Evolutionary conservation across 2,113 vertebrate species (phyloP).

Genomic region (Odontophorus gujanensis): DNA sequence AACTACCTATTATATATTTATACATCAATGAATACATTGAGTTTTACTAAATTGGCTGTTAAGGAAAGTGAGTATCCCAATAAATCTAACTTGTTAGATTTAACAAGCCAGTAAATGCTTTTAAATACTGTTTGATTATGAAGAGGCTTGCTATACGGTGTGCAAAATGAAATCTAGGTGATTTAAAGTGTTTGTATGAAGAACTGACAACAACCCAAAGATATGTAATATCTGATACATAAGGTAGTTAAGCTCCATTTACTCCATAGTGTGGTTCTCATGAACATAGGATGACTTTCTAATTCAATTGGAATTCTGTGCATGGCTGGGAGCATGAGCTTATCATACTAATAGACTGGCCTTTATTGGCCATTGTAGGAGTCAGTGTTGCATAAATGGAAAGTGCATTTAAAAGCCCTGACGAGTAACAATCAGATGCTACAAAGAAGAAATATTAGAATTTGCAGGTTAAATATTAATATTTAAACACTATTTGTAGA

Average conservation of each 20-base stretch:
- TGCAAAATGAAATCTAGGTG: not conserved
- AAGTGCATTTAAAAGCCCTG: not conserved
- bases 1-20: conserved; percentile 16
- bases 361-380: conserved; percentile 36
- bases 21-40: conserved; percentile 47
- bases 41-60: conserved; percentile 58
- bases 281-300: conserved; percentile 15
- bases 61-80: conserved; percentile 56
- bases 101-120: conserved; percentile 63
- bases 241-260: not conserved
- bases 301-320: conserved; percentile 27
- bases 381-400: not conserved
- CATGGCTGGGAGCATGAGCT: conserved; percentile 19
- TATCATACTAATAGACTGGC: not conserved
- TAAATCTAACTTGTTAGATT: conserved; percentile 68
- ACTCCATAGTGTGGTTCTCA: not conserved
- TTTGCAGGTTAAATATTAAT: not conserved
- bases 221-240: not conserved
- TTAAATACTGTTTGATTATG: conserved; percentile 59
- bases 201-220: conserved; percentile 16
- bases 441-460: not conserved
- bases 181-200: conserved; percentile 19
- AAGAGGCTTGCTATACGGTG: conserved; percentile 21
- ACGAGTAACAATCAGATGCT: conserved; percentile 9
- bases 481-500: not conserved